Evolutionary conservation across 2,113 vertebrate genomes (phyloP).

Genomic region (Monopterus albus): DNA sequence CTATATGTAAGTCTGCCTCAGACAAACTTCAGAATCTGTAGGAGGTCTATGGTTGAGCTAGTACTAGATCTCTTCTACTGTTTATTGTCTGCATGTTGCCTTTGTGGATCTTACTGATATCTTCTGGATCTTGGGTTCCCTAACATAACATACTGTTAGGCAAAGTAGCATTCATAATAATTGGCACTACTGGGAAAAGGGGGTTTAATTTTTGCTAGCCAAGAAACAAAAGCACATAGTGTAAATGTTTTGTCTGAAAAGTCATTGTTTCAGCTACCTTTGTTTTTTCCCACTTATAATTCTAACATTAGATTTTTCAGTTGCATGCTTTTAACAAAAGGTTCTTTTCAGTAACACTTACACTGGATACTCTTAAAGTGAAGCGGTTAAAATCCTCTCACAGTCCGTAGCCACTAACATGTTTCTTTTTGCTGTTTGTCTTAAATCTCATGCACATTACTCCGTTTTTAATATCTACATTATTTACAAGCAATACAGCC

Average conservation of each 20-base stretch:
- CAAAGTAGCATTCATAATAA: conserved; percentile 97
- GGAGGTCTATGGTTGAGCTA: conserved; percentile 85
- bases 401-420: conserved; percentile 98
- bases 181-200: conserved; percentile 97
- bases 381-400: conserved; percentile 98
- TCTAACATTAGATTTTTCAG: conserved; percentile 97
- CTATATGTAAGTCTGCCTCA: conserved; percentile 41
- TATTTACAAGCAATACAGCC: conserved; percentile 99
- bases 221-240: conserved; percentile 84
- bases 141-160: conserved; percentile 83
- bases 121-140: conserved; percentile 68
- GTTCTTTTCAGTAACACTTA: conserved; percentile 97
- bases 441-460: conserved; percentile 98
- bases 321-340: conserved; percentile 99
- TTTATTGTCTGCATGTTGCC: conserved; percentile 63
- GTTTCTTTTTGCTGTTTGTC: conserved; percentile 88
- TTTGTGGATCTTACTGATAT: conserved; percentile 70
- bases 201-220: conserved; percentile 92
- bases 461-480: conserved; percentile 95
- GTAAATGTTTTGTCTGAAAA: conserved; percentile 91
- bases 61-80: conserved; percentile 62
- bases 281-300: conserved; percentile 91
- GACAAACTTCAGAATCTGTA: conserved; percentile 74
- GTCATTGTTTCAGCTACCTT: conserved; percentile 83
- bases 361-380: conserved; percentile 98